These are phyloP conservation scores for Pelodiscus sinensis DNA, from an alignment of 2,113 vertebrate species.

Conservation along the genomic window DNA sequence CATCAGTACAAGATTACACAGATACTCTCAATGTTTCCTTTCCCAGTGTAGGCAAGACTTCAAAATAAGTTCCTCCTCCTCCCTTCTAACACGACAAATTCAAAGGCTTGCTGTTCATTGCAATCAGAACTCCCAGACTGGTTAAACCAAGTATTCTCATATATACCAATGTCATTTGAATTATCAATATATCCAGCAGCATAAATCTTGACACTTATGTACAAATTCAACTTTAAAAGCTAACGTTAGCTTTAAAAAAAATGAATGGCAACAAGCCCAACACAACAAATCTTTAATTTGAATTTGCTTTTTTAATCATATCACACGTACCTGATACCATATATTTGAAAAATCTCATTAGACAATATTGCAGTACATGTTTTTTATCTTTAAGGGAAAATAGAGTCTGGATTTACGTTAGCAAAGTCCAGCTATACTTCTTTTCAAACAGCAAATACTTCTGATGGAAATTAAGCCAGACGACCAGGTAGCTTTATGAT, in stretches of 20 bases:
- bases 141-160: constrained; percentile 28
- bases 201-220: neutral
- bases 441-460: neutral
- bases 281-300: constrained; percentile 23
- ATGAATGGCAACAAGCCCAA: constrained; percentile 18
- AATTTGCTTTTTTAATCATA: neutral
- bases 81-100: constrained; percentile 76
- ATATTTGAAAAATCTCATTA: neutral
- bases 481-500: neutral
- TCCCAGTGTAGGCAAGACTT: constrained; percentile 68
- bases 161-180: constrained; percentile 39
- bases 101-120: constrained; percentile 68
- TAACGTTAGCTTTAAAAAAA: constrained; percentile 34
- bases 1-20: constrained; percentile 61
- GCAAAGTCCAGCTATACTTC: neutral
- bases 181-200: constrained; percentile 38
- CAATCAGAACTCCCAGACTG: constrained; percentile 52
- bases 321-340: neutral
- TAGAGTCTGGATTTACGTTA: neutral
- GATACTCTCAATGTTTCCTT: constrained; percentile 69
- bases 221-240: constrained; percentile 36
- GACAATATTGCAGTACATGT: neutral
- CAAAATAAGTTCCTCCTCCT: constrained; percentile 76
- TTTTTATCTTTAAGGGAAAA: neutral
- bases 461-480: neutral